Percentiles rank a stretch among this genome's conserved stretches.
Conservation (phyloP, 2,888 invertebrate species). For the Anarsia innoxiella region DNA sequence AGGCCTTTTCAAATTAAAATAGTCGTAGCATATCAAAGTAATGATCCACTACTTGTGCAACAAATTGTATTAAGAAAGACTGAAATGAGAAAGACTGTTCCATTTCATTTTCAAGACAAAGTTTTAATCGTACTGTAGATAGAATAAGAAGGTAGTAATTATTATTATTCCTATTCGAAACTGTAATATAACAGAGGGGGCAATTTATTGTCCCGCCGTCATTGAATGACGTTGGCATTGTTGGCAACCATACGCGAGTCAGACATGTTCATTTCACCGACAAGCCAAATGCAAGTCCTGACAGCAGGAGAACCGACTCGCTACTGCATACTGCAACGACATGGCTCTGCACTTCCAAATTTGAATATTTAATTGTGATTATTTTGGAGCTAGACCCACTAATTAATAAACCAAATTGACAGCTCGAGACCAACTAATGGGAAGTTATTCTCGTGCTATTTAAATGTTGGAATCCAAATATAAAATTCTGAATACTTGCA, state of each 20-base stretch:
- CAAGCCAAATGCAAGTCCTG: slow-evolving; percentile 63
- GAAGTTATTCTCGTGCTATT: slow-evolving; percentile 34
- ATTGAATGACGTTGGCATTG: slow-evolving; percentile 6
- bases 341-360: slow-evolving; percentile 64
- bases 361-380: slow-evolving; percentile 66
- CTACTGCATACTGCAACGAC: slow-evolving; percentile 52
- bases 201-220: slow-evolving; percentile 7
- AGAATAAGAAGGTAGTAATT: too few species aligned
- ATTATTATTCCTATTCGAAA: too few species aligned
- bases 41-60: too few species aligned
- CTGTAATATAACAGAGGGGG: too few species aligned
- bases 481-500: slow-evolving; percentile 46
- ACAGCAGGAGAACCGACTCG: slow-evolving; percentile 41
- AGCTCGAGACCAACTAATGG: slow-evolving; percentile 37
- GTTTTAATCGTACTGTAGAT: too few species aligned
- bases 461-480: slow-evolving; percentile 46
- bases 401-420: slow-evolving; percentile 60
- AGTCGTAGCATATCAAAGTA: too few species aligned
- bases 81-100: too few species aligned
- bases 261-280: slow-evolving; percentile 65
- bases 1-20: too few species aligned
- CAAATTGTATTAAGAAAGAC: too few species aligned
- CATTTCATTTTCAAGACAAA: too few species aligned
- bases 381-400: slow-evolving; percentile 49
- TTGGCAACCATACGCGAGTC: slow-evolving; percentile 25